Base-by-base conservation (phyloP, 2,113 vertebrate genomes). In the Machaerirhynchus nigripectus region DNA sequence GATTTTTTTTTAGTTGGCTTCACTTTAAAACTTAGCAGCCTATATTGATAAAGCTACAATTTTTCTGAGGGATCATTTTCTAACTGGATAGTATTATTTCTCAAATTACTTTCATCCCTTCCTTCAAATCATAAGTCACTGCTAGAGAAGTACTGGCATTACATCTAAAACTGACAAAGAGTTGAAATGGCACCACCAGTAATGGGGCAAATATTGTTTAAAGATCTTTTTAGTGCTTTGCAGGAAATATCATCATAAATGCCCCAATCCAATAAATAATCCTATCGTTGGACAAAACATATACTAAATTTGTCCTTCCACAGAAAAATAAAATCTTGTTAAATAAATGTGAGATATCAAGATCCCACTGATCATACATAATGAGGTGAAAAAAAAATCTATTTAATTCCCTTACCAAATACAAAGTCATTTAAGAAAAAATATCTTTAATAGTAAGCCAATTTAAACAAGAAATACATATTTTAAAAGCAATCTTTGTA, bases 11-110 rank as follows among this genome's bases (percentile, higher is more conserved):
- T 6, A 69, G 55, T 42, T 92, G 70, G 28, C 50, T 88, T 94
- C 59, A 80, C 68, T 92, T 84, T 77, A 92, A 90, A 95, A 69
- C 28, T 90, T 92, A 65, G 64, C 31, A 88, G 59, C 69, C 89
- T 68, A 50, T 83, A 84, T 87, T 81, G 91, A 84, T 57, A 91
- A 91, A 95, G 81, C 64, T 59, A 89, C 56, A 49, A 19, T 61
- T 84, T 78, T 84, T 90, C 47, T 84, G 68, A 92, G 65, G 49
- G n/a, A 95, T 79, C 0, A 0, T 68, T 76, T 85, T 85, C 75
- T 82, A 88, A 90, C 28, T 60, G n/a, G 75, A 81, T 78, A 93
- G 71, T 87, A 87, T 56, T 67, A 86, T 68, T 94, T 89, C 53
- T 17, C 49, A 75, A 92, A 92, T 91, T 93, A 84, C 76, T 84